A percentile compares a stretch with the other conserved stretches of the same genome.
Conservation (phyloP, 2,888 invertebrate species). For the Sipha maydis region DNA sequence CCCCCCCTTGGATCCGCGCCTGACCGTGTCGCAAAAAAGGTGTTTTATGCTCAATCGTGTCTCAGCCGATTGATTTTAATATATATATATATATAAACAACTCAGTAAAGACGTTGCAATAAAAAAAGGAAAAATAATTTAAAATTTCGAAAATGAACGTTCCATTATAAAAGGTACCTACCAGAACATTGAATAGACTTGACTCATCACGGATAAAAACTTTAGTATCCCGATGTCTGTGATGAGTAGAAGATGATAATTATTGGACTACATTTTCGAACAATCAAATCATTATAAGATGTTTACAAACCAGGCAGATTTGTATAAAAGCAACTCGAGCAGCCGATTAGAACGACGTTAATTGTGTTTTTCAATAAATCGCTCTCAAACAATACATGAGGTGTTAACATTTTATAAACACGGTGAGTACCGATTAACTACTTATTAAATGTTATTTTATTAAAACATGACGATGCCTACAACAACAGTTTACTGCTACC, state of each 20-base stretch:
- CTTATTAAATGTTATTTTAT: neutral
- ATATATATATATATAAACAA: too few species aligned
- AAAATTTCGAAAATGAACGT: neutral
- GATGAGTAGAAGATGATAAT: neutral
- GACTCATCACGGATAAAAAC: neutral
- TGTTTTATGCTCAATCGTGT: too few species aligned
- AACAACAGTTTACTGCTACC: neutral
- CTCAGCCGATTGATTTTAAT: too few species aligned
- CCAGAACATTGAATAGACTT: neutral
- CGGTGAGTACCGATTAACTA: neutral
- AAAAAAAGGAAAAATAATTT: neutral
- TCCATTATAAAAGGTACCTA: neutral
- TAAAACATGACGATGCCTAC: neutral
- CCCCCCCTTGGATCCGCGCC: too few species aligned
- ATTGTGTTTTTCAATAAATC: neutral
- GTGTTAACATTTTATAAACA: neutral
- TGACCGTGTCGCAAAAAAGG: too few species aligned
- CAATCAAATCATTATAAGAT: neutral
- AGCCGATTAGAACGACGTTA: neutral
- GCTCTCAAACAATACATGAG: neutral
- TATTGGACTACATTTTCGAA: neutral
- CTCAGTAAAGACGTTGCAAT: neutral
- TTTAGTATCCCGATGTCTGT: neutral
- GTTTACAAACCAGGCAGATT: neutral
- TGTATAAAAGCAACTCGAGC: neutral